Evolutionary conservation across 2,113 vertebrate genomes (phyloP), one percentile per base, ranked within the genome.

Genomic region (Pseudorasbora parva): DNA sequence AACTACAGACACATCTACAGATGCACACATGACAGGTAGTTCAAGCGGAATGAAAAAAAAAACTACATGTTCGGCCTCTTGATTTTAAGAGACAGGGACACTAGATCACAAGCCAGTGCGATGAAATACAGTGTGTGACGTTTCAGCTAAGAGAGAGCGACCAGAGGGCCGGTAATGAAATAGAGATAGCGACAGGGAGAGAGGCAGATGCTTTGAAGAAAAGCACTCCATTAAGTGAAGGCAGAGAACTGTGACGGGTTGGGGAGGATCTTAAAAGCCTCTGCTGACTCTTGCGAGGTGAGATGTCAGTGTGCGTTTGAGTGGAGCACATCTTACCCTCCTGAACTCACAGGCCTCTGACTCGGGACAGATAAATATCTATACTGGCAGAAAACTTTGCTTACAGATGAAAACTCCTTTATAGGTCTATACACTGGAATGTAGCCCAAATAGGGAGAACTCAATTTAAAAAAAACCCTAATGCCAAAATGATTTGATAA

Each of bases 181-280:
- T 56, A 60, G 71, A 30, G 57, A 77, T 81, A 41, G 57, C 19
- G 56, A 49, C 49, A 30, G n/a, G 5, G 15, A 60, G 51, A 66
- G 57, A 76, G 14, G 5, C 68, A 84, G 54, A 75, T 8, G 21
- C 23, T 33, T 14, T 47, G 85, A 56, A 78, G n/a, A 62, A 72
- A 66, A 71, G 33, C 59, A 69, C 19, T 76, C 75, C 25, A 72
- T 72, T 17, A 45, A 47, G 41, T 59, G 21, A 17, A 57, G 74
- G 71, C 51, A 81, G 6, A 66, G 62, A 43, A 43, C 14, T 19
- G 37, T 78, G 83, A 30, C 23, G 12, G 76, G 56, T 78, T 25
- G 49, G 69, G 82, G 81, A 83, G 87, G 84, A 68, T 88, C 89
- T 92, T 92, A 91, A 91, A 92, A 91, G 90, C 88, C 77, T 10